These are phyloP conservation scores for Neoaliturus tenellus DNA, from an alignment of 2,888 invertebrate species.

Conservation along the genomic window DNA sequence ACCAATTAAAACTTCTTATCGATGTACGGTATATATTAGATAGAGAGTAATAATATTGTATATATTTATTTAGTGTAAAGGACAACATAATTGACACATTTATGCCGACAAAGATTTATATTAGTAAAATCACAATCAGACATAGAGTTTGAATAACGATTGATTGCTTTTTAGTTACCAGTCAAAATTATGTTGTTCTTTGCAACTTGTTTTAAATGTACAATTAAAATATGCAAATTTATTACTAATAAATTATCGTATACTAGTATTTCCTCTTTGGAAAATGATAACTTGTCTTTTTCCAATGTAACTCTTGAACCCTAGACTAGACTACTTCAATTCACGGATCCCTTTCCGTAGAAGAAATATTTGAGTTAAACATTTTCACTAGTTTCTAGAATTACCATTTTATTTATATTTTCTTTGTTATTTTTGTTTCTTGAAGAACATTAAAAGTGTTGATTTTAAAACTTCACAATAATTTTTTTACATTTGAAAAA, in stretches of 20 bases:
- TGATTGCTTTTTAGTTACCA: constrained; percentile 34
- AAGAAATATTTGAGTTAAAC: too few relatives aligned
- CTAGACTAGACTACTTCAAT: too few relatives aligned
- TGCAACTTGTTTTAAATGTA: not conserved
- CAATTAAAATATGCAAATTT: not conserved
- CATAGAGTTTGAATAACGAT: not conserved
- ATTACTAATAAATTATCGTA: not conserved
- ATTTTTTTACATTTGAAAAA: too few relatives aligned
- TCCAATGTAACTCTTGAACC: not conserved
- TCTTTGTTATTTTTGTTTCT: too few relatives aligned
- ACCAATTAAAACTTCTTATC: not conserved
- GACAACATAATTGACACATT: constrained; percentile 21
- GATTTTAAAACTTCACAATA: too few relatives aligned
- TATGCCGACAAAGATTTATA: not conserved
- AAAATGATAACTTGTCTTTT: not conserved
- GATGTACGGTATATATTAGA: constrained; percentile 8
- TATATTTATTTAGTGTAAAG: constrained; percentile 23
- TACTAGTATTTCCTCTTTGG: not conserved
- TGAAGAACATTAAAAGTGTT: too few relatives aligned
- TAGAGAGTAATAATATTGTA: not conserved
- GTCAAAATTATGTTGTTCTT: constrained; percentile 34
- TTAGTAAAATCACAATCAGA: not conserved
- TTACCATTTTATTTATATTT: too few relatives aligned
- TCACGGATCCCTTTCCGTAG: too few relatives aligned
- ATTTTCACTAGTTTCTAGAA: too few relatives aligned